Evolutionary conservation across 1,140 invertebrate species (phyloP), one percentile per base, ranked within the genome.

Genomic region (Plectrocnemia conspersa): DNA sequence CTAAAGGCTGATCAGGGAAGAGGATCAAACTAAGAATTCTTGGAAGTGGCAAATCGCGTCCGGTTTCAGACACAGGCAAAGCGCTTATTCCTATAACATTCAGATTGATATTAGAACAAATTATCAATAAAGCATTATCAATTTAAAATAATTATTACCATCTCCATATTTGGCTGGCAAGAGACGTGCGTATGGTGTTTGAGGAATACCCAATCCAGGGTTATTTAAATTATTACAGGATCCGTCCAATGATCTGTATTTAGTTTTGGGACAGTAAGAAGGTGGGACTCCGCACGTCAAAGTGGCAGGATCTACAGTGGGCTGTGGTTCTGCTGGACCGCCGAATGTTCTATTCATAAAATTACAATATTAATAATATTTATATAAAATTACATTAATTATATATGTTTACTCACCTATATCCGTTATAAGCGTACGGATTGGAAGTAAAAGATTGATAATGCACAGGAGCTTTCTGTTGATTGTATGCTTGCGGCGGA

Each of bases 221-320:
- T 84, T 80, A 22, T 76, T 64, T 3, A 88, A 64, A 68, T 94
- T 93, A 66, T 93, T 95, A 65, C 91, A 95, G 0, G 86, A 83
- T 0, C 91, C 91, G 67, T 94, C 90, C 42, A 84, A 80, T 1
- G 81, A 80, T 16, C 91, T 76, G 64, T 91, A 93, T 46, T 78
- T 77, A 0, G 73, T 69, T 42, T 76, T 68, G 7, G 66, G 3
- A 22, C 59, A 61, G 27, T 35, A 32, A 15, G 42, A 36, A 2
- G 59, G 59, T 9, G 59, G 54, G 0, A 32, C 18, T 9, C 59
- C 59, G 40, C 59, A 61, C 0, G 55, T 58, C 22, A 61, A 41
- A 2, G 59, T 61, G 24, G 59, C 52, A 4, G 59, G 59, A 45
- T 61, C 59, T 2, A 58, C 35, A 1, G 59, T 50, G 2, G 50